A percentile compares a stretch with the other conserved stretches of the same genome.
Evolutionary conservation across 2,113 vertebrate species (phyloP).

Genomic region (Tapirus terrestris): DNA sequence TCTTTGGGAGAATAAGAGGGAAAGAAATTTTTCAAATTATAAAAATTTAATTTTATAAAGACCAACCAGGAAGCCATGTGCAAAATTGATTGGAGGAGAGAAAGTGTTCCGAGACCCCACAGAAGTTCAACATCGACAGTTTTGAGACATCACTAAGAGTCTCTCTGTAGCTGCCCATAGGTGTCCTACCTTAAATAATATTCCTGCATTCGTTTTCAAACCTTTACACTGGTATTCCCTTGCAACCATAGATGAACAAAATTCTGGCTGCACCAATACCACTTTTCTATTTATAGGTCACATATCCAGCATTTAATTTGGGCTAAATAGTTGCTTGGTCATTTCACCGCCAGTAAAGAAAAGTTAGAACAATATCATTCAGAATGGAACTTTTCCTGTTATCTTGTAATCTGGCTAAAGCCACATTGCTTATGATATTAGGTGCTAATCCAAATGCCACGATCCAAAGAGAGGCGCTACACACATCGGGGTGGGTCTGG

Average conservation of each 20-base stretch:
- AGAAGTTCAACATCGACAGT: not conserved
- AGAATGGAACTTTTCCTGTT: not conserved
- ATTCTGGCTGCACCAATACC: not conserved
- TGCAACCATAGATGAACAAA: not conserved
- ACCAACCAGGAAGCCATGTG: not conserved
- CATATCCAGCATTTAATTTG: not conserved
- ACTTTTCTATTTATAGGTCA: not conserved
- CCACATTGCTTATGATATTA: not conserved
- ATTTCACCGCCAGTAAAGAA: not conserved
- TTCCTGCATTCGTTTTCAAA: not conserved
- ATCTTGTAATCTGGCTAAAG: not conserved
- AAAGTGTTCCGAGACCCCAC: not conserved
- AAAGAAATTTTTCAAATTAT: not conserved
- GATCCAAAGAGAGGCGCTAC: not conserved
- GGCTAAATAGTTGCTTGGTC: not conserved
- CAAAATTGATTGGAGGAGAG: not conserved
- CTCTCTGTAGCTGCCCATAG: not conserved
- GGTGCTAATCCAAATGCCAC: not conserved
- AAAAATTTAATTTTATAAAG: not conserved
- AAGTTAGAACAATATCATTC: not conserved
- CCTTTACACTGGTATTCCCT: not conserved
- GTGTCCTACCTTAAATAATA: not conserved
- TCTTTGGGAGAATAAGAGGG: not conserved
- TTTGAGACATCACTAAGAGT: not conserved
- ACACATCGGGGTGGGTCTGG: no score